Evolutionary conservation across 1,140 invertebrate genomes (phyloP), one percentile per base, ranked within the genome.

Genomic region (Eulimnadia texana): DNA sequence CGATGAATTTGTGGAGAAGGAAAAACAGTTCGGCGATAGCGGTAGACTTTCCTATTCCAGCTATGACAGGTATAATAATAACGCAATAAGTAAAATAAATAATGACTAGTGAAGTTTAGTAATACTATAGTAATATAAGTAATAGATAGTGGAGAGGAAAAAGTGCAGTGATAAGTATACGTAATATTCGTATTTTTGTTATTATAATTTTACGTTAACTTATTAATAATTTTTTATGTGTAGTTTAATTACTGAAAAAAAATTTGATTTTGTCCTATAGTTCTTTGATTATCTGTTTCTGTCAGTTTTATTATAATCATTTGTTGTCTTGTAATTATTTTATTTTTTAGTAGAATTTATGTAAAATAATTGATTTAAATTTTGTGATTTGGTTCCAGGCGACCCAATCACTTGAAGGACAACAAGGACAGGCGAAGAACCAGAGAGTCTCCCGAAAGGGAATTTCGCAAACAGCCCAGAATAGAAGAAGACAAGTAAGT

Each of bases 1-100:
- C 24, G 42, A 70, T 16, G 20, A 57, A 19, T 25, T 57, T 57
- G 33, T 42, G 6, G 6, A 42, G 16, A 42, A 42, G 6, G 33
- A 42, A 42, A 42, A 42, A 6, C 33, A 42, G 33, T 6, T 42
- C 6, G 33, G 6, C 16, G 33, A 42, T 42, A 16, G 33, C 33
- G 6, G 33, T 16, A n/a, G n/a, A n/a, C 16, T 68, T 2, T 72
- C 71, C 0, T 77, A 76, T 57, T 74, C 77, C 58, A 74, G 76
- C 73, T 75, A 72, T 42, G 22, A 42, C 33, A 42, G 33, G 33
- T 42, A 16, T 9, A 16, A 6, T 42, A 9, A 6, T 6, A 42
- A 9, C 16, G 16, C 33, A 42, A 42, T 42, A 42, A 42, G 16
- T 42, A 6, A 9, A 16, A 16, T 42, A 9, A 9, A 42, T 42